Base-by-base conservation (phyloP, 2,113 vertebrate species). In the Macaca mulatta region DNA sequence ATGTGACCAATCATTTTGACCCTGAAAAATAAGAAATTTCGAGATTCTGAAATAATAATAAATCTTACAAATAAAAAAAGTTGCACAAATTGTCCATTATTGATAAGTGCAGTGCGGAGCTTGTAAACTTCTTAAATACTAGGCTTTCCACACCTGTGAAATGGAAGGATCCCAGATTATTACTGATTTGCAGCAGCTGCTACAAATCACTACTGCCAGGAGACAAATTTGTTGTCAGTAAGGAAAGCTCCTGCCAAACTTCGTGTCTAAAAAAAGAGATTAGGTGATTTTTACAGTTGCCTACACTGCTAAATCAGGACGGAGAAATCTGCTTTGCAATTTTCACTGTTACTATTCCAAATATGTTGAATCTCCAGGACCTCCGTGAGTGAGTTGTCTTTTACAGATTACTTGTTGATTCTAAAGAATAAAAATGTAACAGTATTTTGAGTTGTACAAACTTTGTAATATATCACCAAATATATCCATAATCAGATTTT, bases 131-230 rank as follows among this genome's bases (percentile, higher is more conserved):
- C 59, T 96, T 92, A 77, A 97, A 92, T 61, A 93, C 64, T 64
- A 52, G 43, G 43, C 67, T 94, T 96, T 94, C 27, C 75, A 94
- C 95, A 98, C 97, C 93, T 96, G 87, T 96, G 92, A 83, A 84
- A 45, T 96, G 95, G 92, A 96, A 97, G 8, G 38, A 77, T 75
- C 90, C 87, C 83, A 98, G 96, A 98, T 96, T 97, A 96, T 97
- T 98, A 92, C 97, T 93, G 92, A 97, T 96, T 96, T 96, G 87
- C 25, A 96, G 83, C 96, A 97, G 94, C 93, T 97, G 92, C 89
- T 97, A 95, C 94, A 97, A 97, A 97, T 97, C 96, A 96, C 74
- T 82, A 90, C 84, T 93, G 97, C 93, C 97, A 97, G 92, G 90
- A 97, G 92, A 98, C 87, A 97, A 98, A 98, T 97, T 89, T 96